phyloP scores from a whole-genome alignment of 2,888 invertebrate species.

The Eubasilissa splendida region DNA sequence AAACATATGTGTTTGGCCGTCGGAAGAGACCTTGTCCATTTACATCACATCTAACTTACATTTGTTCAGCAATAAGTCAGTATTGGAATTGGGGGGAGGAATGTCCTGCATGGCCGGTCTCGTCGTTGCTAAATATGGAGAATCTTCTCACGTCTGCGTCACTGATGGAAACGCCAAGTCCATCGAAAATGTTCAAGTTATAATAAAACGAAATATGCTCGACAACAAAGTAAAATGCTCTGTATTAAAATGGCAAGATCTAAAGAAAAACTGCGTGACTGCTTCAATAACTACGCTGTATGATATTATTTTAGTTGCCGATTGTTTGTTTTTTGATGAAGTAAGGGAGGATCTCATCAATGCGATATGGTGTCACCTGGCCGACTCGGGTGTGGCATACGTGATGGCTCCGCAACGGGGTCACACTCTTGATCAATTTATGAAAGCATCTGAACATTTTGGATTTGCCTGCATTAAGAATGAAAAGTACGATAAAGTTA shows the following conservation, averaged over 20 bases:
- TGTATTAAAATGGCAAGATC: conserved; percentile 73
- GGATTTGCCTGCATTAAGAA: conserved; percentile 75
- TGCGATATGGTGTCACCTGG: conserved; percentile 77
- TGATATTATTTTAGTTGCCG: conserved; percentile 84
- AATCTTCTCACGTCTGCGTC: conserved; percentile 76
- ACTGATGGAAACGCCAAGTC: conserved; percentile 87
- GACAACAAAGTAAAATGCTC: conserved; percentile 61
- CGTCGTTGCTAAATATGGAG: conserved; percentile 79
- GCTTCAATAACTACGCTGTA: conserved; percentile 66
- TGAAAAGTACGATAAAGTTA: conserved; percentile 76
- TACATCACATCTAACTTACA: conserved; percentile 77
- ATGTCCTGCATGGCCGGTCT: conserved; percentile 89
- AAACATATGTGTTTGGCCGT: conserved; percentile 86
- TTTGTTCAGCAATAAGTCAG: conserved; percentile 78
- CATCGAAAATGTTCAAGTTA: conserved; percentile 80
- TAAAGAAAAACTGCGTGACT: conserved; percentile 61
- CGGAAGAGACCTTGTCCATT: conserved; percentile 82
- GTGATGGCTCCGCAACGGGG: conserved; percentile 86
- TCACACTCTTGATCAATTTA: conserved; percentile 80
- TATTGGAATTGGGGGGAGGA: conserved; percentile 87
- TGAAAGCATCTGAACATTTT: conserved; percentile 73
- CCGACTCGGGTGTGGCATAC: conserved; percentile 76
- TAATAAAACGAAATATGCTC: conserved; percentile 78
- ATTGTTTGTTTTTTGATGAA: conserved; percentile 86
- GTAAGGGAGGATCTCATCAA: conserved; percentile 78